Conservation (phyloP, 2,113 vertebrate genomes). For the Prunella himalayana region DNA sequence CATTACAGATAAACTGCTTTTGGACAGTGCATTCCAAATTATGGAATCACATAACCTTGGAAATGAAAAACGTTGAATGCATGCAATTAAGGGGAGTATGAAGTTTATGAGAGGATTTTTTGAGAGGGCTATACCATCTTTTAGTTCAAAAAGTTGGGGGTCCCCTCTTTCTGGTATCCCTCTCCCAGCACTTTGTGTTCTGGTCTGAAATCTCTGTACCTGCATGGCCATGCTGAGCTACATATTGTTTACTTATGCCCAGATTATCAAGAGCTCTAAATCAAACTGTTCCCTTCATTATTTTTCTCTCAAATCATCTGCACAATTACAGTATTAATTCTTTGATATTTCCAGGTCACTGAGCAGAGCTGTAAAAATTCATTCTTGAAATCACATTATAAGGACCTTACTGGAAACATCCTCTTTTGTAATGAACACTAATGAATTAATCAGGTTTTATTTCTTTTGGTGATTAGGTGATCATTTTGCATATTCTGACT, state of each 20-base stretch:
- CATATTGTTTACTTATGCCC: neutral
- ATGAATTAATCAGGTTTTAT: neutral
- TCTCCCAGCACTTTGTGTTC: neutral
- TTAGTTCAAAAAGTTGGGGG: neutral
- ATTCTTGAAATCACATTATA: neutral
- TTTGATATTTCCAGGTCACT: neutral
- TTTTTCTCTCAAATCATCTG: neutral
- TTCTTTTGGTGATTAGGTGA: neutral
- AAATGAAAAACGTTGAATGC: neutral
- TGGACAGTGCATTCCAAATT: neutral
- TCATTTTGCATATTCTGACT: slow-evolving; percentile 4
- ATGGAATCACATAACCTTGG: neutral
- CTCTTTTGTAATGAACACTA: neutral
- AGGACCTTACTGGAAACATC: neutral
- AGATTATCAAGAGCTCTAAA: neutral
- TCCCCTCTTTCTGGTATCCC: rapidly evolving
- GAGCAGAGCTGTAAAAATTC: neutral
- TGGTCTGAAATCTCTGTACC: neutral
- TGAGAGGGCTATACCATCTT: neutral
- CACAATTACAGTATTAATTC: neutral
- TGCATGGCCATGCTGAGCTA: neutral
- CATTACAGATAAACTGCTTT: neutral
- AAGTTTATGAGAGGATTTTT: neutral
- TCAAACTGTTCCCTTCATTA: neutral
- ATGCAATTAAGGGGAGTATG: neutral